phyloP scores from a whole-genome alignment of 2,888 invertebrate genomes.

The Dryadula phaetusa region DNA sequence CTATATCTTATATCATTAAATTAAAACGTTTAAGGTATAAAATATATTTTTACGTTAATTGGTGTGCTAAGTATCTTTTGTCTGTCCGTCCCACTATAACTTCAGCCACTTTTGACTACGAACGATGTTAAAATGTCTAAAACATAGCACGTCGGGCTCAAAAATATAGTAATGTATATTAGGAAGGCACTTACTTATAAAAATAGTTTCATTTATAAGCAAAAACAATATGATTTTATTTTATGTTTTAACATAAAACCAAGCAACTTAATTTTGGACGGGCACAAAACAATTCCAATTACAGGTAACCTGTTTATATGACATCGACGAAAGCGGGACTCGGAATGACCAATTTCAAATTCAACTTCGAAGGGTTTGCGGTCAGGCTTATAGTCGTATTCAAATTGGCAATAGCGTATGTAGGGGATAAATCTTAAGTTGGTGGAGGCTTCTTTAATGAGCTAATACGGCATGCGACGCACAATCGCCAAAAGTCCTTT shows the following conservation, averaged over 20 bases:
- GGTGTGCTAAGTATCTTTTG: no score
- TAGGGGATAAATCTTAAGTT: constrained; percentile 62
- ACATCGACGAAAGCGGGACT: constrained; percentile 41
- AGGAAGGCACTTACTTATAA: no score
- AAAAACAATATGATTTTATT: no score
- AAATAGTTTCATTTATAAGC: background rate
- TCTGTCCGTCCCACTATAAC: no score
- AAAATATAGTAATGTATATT: no score
- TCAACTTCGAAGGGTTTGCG: constrained; percentile 42
- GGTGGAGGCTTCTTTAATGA: constrained; percentile 65
- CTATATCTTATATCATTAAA: background rate
- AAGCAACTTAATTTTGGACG: background rate
- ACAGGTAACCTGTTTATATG: constrained; percentile 46
- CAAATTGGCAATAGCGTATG: constrained; percentile 64
- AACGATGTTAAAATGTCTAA: no score
- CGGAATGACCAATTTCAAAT: constrained; percentile 45
- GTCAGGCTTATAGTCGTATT: constrained; percentile 57
- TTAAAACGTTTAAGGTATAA: background rate
- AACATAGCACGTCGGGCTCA: no score
- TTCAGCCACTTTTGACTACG: no score
- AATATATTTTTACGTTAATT: background rate
- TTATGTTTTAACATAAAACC: background rate
- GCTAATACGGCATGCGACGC: constrained; percentile 67
- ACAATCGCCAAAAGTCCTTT: constrained; percentile 29
- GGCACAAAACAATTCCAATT: constrained; percentile 20